phyloP scores from a whole-genome alignment of 2,888 invertebrate species.

The Napeogenes inachia region DNA sequence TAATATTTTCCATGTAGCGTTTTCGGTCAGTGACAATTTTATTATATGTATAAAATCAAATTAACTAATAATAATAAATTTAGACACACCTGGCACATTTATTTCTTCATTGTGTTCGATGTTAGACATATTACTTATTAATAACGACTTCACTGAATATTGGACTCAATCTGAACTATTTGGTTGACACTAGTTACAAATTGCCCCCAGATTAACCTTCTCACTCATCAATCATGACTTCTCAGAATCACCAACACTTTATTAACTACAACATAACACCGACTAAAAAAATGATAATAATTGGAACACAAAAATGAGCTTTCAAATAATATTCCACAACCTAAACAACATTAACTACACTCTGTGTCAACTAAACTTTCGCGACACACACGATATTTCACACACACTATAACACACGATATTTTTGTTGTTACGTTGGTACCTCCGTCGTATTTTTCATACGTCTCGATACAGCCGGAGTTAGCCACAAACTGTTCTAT shows the following conservation, averaged over 20 bases:
- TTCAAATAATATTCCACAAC: too few species aligned
- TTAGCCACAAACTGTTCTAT: conserved; percentile 66
- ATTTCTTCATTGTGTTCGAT: conserved; percentile 36
- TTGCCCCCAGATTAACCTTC: conserved; percentile 43
- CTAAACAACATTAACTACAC: too few species aligned
- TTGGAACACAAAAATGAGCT: too few species aligned
- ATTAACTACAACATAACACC: conserved; percentile 25
- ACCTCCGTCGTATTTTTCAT: conserved; percentile 11
- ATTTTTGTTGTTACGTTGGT: conserved; percentile 30
- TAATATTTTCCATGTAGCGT: too few species aligned
- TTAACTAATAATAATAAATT: too few species aligned
- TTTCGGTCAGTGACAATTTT: too few species aligned
- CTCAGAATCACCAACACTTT: conserved; percentile 32
- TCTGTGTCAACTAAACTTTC: conserved; percentile 33
- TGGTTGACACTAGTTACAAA: conserved; percentile 36
- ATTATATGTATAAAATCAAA: too few species aligned
- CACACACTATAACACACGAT: too few species aligned
- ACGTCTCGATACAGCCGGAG: conserved; percentile 50
- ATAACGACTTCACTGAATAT: conserved; percentile 15
- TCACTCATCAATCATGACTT: conserved; percentile 38
- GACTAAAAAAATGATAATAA: background rate
- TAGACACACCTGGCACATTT: conserved; percentile 33
- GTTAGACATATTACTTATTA: conserved; percentile 35
- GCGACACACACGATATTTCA: conserved; percentile 43
- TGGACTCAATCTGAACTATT: conserved; percentile 27